Evolutionary conservation across 2,113 vertebrate genomes (phyloP).

Genomic region (Heterotilapia buettikoferi): DNA sequence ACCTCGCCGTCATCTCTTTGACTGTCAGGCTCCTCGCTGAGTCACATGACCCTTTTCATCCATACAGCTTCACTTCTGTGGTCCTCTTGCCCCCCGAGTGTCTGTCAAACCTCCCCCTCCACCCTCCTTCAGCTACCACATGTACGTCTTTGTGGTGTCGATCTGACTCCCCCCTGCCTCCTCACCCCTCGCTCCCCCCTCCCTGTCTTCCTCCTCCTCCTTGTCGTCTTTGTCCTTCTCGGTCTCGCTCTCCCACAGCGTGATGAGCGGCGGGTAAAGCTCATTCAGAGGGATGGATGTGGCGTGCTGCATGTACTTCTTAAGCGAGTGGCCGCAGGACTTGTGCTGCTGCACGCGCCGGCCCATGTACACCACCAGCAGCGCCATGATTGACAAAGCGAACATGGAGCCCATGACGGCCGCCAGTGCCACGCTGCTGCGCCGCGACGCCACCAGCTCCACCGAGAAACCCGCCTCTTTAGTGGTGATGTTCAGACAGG

Average conservation of each 20-base stretch:
- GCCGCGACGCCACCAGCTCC: constrained; percentile 64
- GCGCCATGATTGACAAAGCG: constrained; percentile 73
- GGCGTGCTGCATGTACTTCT: constrained; percentile 79
- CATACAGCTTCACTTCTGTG: not conserved
- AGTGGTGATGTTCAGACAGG: constrained; percentile 79
- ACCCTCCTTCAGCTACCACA: constrained; percentile 66
- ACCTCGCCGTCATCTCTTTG: not conserved
- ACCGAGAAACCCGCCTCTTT: constrained; percentile 71
- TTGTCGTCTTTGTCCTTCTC: constrained; percentile 80
- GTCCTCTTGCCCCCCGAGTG: not conserved
- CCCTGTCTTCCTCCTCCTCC: constrained; percentile 61
- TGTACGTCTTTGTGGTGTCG: constrained; percentile 79
- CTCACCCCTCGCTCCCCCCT: constrained; percentile 38
- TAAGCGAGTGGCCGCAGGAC: constrained; percentile 75
- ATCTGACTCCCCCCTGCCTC: constrained; percentile 67
- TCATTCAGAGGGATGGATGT: constrained; percentile 76
- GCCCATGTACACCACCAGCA: constrained; percentile 74
- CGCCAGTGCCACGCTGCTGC: constrained; percentile 70
- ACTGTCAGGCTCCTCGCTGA: not conserved
- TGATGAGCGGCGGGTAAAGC: constrained; percentile 80
- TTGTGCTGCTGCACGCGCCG: constrained; percentile 70
- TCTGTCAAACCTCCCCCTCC: not conserved
- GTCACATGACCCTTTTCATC: not conserved
- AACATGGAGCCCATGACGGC: constrained; percentile 77
- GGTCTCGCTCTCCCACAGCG: constrained; percentile 76